Evolutionary conservation across 2,888 invertebrate genomes (phyloP), one percentile per base, ranked within the genome.

Genomic region (Limnephilus lunatus): DNA sequence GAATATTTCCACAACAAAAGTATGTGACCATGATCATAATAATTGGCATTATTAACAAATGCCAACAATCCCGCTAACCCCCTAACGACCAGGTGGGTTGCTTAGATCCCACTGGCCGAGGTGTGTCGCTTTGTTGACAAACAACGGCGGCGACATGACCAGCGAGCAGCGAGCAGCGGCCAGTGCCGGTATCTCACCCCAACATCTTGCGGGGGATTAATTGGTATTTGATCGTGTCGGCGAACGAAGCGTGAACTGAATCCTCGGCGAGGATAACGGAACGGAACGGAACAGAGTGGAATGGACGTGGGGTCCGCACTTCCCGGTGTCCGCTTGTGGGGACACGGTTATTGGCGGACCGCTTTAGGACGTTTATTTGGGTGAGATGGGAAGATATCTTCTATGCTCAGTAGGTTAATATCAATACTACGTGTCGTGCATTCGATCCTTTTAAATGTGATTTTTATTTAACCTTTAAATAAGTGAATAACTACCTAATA

Each of bases 221-320:
- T 93, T 93, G 93, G 93, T 93, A 90, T 93, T 93, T 93, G 93
- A 93, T 93, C 92, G 93, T 90, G 85, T 83, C 92, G 81, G 88
- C 91, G 93, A 89, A 48, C 44, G 68, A 88, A 91, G 90, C 93
- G 93, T 92, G 93, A 92, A 91, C 92, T 86, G 93, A 92, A 93
- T 93, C 82, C 90, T 32, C 90, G 85, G 53, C 5, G 90, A 87
- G 48, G 48, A 85, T 53, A 85, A 35, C 81, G 85, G 68, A 32
- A 90, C 82, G 68, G 32, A 85, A 31, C 25, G n/a, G 68, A n/a
- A 85, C 53, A 15, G 35, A 35, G 4, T 35, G 35, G 90, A 44
- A 48, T 39, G 90, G 44, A 35, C 85, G 85, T 32, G 86, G 86
- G 91, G 81, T 87, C 68, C 68, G n/a, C 68, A 89, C 53, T n/a